These are phyloP conservation scores for Coilia nasus DNA, from an alignment of 2,797 vertebrate genomes.

Conservation along the genomic window DNA sequence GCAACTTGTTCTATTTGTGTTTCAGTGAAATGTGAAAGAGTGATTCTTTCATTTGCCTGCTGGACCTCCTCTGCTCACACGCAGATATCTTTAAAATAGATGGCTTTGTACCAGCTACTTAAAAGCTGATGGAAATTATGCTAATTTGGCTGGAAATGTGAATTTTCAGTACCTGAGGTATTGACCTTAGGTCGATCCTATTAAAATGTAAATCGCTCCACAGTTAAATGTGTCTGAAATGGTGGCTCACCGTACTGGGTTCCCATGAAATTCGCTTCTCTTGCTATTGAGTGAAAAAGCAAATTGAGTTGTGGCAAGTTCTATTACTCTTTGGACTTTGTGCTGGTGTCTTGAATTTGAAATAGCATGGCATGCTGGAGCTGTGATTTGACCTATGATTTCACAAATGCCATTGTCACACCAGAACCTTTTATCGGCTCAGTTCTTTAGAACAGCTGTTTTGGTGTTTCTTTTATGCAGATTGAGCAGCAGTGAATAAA, in stretches of 20 bases:
- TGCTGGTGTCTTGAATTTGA: conserved; percentile 48
- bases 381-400: conserved; percentile 53
- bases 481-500: not conserved
- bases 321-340: conserved; percentile 54
- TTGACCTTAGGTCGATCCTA: conserved; percentile 78
- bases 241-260: conserved; percentile 60
- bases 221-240: conserved; percentile 73
- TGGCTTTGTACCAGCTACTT: conserved; percentile 74
- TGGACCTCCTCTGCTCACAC: conserved; percentile 57
- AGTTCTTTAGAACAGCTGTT: not conserved
- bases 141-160: conserved; percentile 75
- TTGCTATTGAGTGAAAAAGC: conserved; percentile 41
- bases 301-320: conserved; percentile 51
- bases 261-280: conserved; percentile 58
- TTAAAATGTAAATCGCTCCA: conserved; percentile 84
- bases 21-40: conserved; percentile 33
- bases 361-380: conserved; percentile 33
- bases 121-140: conserved; percentile 81
- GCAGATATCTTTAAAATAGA: conserved; percentile 70
- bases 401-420: conserved; percentile 46
- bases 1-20: conserved; percentile 8
- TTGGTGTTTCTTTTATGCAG: not conserved
- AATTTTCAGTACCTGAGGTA: conserved; percentile 78
- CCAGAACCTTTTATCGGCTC: conserved; percentile 13
- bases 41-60: conserved; percentile 54